Conservation (phyloP, 2,113 vertebrate species). For the Microcebus ravelobensis region DNA sequence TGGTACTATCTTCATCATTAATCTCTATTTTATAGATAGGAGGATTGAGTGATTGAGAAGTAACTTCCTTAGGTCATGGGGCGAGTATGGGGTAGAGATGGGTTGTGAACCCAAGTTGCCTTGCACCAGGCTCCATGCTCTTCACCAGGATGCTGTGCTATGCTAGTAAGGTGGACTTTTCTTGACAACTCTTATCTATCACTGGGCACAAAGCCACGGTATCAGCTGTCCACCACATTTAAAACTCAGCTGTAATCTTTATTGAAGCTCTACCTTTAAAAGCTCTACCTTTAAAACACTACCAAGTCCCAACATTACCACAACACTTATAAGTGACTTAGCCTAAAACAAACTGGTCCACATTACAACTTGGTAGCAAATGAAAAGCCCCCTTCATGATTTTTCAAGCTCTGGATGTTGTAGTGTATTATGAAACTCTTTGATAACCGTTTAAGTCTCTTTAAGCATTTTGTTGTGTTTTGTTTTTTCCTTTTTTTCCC, state of each 20-base stretch:
- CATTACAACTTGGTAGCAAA: background rate
- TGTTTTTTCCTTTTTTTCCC: background rate
- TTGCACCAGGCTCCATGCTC: background rate
- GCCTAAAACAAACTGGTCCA: background rate
- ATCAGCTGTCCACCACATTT: background rate
- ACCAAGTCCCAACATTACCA: background rate
- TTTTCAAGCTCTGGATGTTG: constrained; percentile 10
- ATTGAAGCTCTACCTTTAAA: background rate
- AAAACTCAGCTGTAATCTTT: constrained; percentile 7
- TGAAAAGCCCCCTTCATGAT: background rate
- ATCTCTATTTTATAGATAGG: background rate
- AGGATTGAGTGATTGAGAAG: background rate
- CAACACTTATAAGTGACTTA: background rate
- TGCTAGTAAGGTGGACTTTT: background rate
- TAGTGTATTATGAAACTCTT: background rate
- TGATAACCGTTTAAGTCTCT: constrained; percentile 32
- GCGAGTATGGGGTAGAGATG: background rate
- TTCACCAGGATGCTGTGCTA: background rate
- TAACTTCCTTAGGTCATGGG: background rate
- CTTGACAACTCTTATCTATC: background rate
- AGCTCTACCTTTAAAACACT: background rate
- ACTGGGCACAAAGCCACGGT: background rate
- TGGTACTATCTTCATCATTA: background rate
- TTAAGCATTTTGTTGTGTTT: constrained; percentile 9
- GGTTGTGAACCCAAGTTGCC: background rate